phyloP scores from a whole-genome alignment of 2,797 vertebrate species.

The Sebastes iracundus region DNA sequence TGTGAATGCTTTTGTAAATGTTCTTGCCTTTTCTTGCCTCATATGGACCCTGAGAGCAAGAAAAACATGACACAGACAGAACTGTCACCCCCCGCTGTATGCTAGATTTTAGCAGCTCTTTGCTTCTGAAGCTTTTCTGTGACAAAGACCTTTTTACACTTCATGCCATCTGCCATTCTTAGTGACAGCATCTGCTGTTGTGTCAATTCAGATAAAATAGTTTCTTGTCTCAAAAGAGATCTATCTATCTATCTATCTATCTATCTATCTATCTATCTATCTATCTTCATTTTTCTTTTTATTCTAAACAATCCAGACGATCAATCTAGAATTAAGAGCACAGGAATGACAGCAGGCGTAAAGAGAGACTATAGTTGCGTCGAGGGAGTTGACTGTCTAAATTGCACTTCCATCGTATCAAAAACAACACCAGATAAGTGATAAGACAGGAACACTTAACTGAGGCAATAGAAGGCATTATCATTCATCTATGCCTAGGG shows the following conservation, averaged over 20 bases:
- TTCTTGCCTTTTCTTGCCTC: conserved; percentile 26
- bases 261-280: neutral
- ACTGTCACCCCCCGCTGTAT: neutral
- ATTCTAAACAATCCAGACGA: neutral
- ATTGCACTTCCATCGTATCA: conserved; percentile 46
- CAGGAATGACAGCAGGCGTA: neutral
- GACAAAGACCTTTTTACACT: neutral
- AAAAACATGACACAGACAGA: neutral
- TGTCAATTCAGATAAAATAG: neutral
- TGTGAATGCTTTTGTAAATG: neutral
- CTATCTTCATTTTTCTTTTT: neutral
- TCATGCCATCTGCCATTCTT: neutral
- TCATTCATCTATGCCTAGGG: conserved; percentile 66
- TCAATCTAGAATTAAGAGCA: conserved; percentile 19
- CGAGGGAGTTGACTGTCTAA: conserved; percentile 26
- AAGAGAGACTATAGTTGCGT: neutral
- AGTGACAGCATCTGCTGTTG: neutral
- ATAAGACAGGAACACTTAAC: conserved; percentile 66
- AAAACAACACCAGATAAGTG: conserved; percentile 62
- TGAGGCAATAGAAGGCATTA: conserved; percentile 53
- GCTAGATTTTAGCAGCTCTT: neutral
- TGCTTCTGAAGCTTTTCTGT: neutral
- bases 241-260: conserved; percentile 12
- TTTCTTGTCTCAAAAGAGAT: too few relatives aligned
- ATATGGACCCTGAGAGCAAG: neutral